Conservation (phyloP, 2,113 vertebrate species). For the Sylvilagus bachmani region DNA sequence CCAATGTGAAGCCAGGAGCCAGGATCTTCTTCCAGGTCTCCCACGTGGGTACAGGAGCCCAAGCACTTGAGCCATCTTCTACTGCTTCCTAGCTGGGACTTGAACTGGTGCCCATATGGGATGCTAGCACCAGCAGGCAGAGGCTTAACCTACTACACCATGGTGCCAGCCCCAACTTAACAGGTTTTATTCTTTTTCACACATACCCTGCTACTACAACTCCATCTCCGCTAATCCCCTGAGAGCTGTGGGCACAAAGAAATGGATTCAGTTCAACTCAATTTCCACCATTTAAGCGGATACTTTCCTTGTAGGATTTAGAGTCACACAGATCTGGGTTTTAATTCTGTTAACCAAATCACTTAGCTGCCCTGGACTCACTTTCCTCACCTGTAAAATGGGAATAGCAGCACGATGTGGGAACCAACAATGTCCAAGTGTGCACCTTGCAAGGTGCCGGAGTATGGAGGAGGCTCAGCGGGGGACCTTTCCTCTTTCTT, state of each 20-base stretch:
- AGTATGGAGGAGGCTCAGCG: accelerated
- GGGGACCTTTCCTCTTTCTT: not conserved
- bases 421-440: not conserved
- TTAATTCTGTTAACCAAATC: not conserved
- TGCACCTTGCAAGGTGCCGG: no score
- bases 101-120: no score
- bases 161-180: no score
- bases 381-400: not conserved
- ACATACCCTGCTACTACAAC: not conserved
- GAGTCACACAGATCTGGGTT: not conserved
- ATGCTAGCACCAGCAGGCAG: no score
- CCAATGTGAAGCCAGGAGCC: no score
- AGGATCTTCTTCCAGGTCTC: no score
- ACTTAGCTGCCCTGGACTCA: not conserved
- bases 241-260: not conserved
- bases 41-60: no score
- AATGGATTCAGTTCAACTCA: not conserved
- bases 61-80: no score
- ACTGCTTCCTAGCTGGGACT: no score
- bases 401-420: not conserved
- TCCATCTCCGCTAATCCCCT: not conserved
- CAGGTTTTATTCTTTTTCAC: no score
- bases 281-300: not conserved
- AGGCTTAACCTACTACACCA: no score
- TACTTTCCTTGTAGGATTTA: not conserved